phyloP scores from a whole-genome alignment of 1,140 invertebrate species.

The Daktulosphaira vitifoliae region DNA sequence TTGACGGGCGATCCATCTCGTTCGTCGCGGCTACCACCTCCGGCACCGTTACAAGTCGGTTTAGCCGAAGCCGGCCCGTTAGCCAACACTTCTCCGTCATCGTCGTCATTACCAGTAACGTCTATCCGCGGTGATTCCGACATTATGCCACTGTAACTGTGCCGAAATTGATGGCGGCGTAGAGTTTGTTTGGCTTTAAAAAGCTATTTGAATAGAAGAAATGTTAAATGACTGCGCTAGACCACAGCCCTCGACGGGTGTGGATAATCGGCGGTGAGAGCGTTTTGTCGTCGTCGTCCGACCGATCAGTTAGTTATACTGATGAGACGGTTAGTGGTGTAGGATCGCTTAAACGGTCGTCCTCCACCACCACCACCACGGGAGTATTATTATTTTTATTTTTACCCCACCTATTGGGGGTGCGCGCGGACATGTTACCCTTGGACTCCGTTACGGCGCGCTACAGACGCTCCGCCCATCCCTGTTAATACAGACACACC shows the following conservation, averaged over 20 bases:
- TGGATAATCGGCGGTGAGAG: neutral
- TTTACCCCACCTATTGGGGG: neutral
- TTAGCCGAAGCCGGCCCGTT: too few species aligned
- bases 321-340: slow-evolving; percentile 23
- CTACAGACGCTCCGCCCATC: slow-evolving; percentile 15
- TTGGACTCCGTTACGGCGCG: neutral
- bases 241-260: too few species aligned
- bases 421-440: slow-evolving; percentile 22
- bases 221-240: too few species aligned
- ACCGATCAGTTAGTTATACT: slow-evolving; percentile 15
- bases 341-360: slow-evolving; percentile 24
- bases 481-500: neutral
- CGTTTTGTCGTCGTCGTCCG: slow-evolving; percentile 16
- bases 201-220: too few species aligned
- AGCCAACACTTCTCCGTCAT: slow-evolving; percentile 8
- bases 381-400: slow-evolving; percentile 10
- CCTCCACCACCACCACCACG: neutral
- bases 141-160: slow-evolving; percentile 34
- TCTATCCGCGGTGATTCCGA: slow-evolving; percentile 35
- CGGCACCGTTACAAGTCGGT: slow-evolving; percentile 51
- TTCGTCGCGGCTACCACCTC: slow-evolving; percentile 73
- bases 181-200: too few species aligned
- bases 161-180: too few species aligned
- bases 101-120: slow-evolving; percentile 7
- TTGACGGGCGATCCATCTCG: slow-evolving; percentile 46